These are phyloP conservation scores for Brevimyrus niger DNA, from an alignment of 2,113 vertebrate species.

Conservation along the genomic window DNA sequence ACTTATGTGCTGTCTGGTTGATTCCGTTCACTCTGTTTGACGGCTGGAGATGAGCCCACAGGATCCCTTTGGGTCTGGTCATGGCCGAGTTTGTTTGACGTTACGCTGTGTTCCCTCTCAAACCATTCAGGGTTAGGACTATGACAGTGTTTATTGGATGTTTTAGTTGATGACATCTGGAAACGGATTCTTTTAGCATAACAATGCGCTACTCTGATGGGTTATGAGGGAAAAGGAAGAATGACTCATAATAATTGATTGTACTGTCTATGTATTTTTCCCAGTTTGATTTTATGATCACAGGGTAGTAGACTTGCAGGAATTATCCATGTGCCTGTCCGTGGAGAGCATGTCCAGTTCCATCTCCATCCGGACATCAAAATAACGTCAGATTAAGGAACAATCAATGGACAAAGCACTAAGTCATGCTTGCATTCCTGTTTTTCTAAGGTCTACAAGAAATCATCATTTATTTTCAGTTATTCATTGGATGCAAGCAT, in stretches of 20 bases:
- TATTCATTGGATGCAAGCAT: no score
- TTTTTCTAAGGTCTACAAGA: no score
- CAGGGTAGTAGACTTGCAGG: no score
- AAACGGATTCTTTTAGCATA: not conserved
- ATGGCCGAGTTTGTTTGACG: not conserved
- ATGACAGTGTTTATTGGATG: not conserved
- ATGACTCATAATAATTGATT: not conserved
- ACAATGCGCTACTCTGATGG: not conserved
- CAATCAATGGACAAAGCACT: no score
- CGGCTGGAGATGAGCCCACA: not conserved
- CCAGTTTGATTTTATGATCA: no score
- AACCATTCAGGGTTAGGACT: not conserved
- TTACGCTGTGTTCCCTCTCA: not conserved
- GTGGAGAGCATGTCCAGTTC: no score
- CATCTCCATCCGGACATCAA: no score
- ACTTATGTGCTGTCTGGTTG: not conserved
- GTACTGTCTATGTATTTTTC: no score
- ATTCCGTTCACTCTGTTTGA: not conserved
- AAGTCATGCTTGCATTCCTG: no score
- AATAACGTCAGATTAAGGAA: no score
- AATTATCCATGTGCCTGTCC: no score
- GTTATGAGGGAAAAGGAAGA: not conserved
- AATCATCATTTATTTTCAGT: no score
- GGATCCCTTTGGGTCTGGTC: not conserved
- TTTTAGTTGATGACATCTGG: not conserved